Conservation (phyloP, 2,888 invertebrate genomes). For the Allophyes oxyacanthae region DNA sequence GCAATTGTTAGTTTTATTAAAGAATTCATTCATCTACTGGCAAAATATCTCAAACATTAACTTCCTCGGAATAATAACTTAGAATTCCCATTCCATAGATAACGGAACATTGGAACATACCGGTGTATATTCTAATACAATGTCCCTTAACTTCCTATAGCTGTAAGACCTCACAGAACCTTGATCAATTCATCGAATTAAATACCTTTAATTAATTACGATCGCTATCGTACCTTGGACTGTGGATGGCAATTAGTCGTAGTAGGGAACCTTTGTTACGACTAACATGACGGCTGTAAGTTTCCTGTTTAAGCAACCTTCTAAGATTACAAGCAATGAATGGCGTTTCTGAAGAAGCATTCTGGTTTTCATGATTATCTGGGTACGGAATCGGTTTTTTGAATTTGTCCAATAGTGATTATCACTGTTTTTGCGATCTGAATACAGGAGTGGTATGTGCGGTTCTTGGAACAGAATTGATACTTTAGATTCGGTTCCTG, state of each 20-base stretch:
- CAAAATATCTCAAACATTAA: slow-evolving; percentile 26
- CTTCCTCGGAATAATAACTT: slow-evolving; percentile 40
- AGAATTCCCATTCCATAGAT: slow-evolving; percentile 35
- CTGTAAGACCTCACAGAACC: slow-evolving; percentile 74
- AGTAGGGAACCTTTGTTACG: slow-evolving; percentile 65
- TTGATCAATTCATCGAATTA: slow-evolving; percentile 78
- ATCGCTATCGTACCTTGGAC: slow-evolving; percentile 73
- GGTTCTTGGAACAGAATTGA: too few species aligned
- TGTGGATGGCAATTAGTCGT: slow-evolving; percentile 77
- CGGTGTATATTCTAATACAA: slow-evolving; percentile 40
- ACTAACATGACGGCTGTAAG: slow-evolving; percentile 59
- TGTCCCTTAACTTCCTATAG: slow-evolving; percentile 49
- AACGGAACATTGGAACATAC: slow-evolving; percentile 27
- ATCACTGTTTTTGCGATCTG: not conserved
- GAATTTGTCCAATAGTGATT: slow-evolving; percentile 13
- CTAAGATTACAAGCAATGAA: slow-evolving; percentile 52
- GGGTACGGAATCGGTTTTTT: slow-evolving; percentile 26
- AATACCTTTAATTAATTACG: slow-evolving; percentile 84
- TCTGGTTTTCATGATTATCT: slow-evolving; percentile 34
- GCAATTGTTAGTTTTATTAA: not conserved
- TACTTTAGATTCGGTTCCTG: too few species aligned
- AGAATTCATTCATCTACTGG: slow-evolving; percentile 14
- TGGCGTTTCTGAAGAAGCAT: slow-evolving; percentile 30
- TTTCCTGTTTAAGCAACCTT: slow-evolving; percentile 58
- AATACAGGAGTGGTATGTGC: not conserved